Percentiles rank a stretch among this genome's conserved stretches.
phyloP scores from a whole-genome alignment of 2,797 vertebrate species.

The Phalanger gymnotis region DNA sequence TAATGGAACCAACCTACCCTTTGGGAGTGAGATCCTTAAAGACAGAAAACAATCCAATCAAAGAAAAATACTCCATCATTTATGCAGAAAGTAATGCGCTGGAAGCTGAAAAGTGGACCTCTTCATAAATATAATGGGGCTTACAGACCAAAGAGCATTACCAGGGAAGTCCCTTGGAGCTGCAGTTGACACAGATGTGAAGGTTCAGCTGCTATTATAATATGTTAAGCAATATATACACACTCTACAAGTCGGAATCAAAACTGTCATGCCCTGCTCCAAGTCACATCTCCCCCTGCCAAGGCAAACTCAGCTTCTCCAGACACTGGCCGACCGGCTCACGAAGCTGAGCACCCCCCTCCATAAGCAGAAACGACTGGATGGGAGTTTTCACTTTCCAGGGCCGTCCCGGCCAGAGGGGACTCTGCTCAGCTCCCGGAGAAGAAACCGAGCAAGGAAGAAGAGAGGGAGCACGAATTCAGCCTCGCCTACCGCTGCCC shows the following conservation, averaged over 20 bases:
- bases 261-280: not conserved
- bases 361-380: too few species aligned
- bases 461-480: not conserved
- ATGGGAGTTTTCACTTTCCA: not conserved
- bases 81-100: not conserved
- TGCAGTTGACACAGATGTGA: not conserved
- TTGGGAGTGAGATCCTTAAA: not conserved
- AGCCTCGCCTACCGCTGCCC: not conserved
- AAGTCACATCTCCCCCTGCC: not conserved
- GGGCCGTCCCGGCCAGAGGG: not conserved
- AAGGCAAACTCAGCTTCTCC: not conserved
- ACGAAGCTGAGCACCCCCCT: not conserved
- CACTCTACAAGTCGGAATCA: not conserved
- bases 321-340: not conserved
- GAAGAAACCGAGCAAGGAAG: not conserved
- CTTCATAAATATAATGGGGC: not conserved
- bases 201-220: not conserved
- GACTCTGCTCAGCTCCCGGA: not conserved
- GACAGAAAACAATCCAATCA: not conserved
- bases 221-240: not conserved
- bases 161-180: conserved; percentile 25
- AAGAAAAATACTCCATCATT: not conserved
- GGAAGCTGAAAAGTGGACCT: not conserved
- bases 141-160: not conserved
- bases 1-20: not conserved